Percentiles rank a stretch among this genome's conserved stretches.
Conservation (phyloP, 2,888 invertebrate genomes). For the Campoplex capitator region DNA sequence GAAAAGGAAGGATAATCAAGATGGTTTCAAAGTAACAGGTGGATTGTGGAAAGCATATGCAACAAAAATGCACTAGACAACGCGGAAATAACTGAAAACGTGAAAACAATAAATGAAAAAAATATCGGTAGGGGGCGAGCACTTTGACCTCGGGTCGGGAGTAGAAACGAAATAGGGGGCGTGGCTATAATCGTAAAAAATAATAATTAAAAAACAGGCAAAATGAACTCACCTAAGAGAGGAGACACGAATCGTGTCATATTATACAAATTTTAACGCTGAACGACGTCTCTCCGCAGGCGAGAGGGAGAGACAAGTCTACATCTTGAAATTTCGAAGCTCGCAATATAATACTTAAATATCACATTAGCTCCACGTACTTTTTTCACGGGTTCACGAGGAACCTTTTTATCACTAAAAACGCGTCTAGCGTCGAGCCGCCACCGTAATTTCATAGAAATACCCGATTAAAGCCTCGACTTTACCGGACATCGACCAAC, state of each 20-base stretch:
- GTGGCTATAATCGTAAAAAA: constrained; percentile 20
- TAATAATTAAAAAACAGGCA: constrained; percentile 15
- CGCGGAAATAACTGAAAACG: not conserved
- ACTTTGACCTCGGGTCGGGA: not conserved
- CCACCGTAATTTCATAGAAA: constrained; percentile 65
- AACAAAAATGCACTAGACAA: not conserved
- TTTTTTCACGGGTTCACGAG: not conserved
- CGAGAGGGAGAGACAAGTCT: constrained; percentile 38
- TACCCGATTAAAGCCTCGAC: constrained; percentile 22
- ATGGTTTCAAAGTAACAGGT: not conserved
- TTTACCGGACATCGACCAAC: constrained; percentile 60
- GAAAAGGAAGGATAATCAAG: not conserved
- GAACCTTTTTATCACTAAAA: constrained; percentile 21
- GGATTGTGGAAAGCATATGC: constrained; percentile 2
- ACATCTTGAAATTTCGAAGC: constrained; percentile 57
- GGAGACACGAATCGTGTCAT: constrained; percentile 68
- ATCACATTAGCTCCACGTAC: not conserved
- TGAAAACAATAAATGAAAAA: constrained; percentile 5
- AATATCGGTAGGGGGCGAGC: not conserved
- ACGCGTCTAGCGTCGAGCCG: constrained; percentile 37
- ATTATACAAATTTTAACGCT: constrained; percentile 58
- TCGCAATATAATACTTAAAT: constrained; percentile 4
- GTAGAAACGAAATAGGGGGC: constrained; percentile 25
- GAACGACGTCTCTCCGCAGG: constrained; percentile 2
- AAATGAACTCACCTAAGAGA: constrained; percentile 66